These are phyloP conservation scores for Phalera bucephala DNA, from an alignment of 2,888 invertebrate genomes.

Conservation along the genomic window DNA sequence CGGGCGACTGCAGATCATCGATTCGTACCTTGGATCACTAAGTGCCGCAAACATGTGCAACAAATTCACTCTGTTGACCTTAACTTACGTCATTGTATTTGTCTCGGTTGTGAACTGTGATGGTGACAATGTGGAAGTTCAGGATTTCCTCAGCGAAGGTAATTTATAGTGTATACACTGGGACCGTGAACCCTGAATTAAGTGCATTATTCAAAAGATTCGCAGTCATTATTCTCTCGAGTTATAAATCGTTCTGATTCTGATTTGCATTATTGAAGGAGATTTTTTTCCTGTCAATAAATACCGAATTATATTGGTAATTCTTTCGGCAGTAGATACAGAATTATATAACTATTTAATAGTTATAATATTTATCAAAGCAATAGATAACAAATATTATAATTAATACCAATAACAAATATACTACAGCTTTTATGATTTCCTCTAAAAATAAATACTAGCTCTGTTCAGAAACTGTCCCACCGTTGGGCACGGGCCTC, in stretches of 20 bases:
- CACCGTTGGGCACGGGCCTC: too few species aligned
- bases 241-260: background rate
- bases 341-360: too few species aligned
- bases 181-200: background rate
- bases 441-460: too few species aligned
- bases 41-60: conserved; percentile 56
- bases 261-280: too few species aligned
- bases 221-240: background rate
- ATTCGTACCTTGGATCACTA: conserved; percentile 27
- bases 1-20: conserved; percentile 50
- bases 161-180: conserved; percentile 12
- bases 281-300: too few species aligned
- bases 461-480: too few species aligned
- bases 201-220: background rate
- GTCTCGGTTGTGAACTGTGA: conserved; percentile 62
- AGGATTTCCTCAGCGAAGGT: conserved; percentile 63
- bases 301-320: too few species aligned
- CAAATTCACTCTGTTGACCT: conserved; percentile 59
- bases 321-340: too few species aligned
- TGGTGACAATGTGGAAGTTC: conserved; percentile 37
- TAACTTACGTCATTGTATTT: conserved; percentile 63
- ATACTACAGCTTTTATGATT: too few species aligned
- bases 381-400: too few species aligned
- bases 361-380: too few species aligned
- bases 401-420: too few species aligned